Evolutionary conservation across 2,888 invertebrate genomes (phyloP).

Genomic region (Eledona agricola): DNA sequence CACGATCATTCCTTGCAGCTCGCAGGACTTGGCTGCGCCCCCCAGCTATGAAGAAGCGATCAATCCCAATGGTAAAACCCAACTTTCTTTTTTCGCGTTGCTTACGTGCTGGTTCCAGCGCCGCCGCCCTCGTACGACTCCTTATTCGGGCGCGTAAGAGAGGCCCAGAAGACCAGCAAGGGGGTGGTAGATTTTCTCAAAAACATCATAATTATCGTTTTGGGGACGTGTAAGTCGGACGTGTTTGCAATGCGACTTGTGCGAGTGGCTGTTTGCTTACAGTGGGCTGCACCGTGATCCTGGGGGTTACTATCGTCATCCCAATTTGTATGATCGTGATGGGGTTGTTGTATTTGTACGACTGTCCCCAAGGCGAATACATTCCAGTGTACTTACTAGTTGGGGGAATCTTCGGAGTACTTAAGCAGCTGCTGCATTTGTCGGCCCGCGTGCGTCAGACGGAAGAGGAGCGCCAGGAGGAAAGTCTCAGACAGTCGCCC

Average conservation of each 20-base stretch:
- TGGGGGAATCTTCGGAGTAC: slow-evolving; percentile 71
- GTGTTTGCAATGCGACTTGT: background rate
- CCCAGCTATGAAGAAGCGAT: slow-evolving; percentile 71
- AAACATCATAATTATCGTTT: slow-evolving; percentile 67
- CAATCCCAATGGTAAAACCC: slow-evolving; percentile 67
- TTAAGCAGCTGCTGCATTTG: slow-evolving; percentile 70
- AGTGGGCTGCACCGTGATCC: slow-evolving; percentile 73
- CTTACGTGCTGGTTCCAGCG: slow-evolving; percentile 56
- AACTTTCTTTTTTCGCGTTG: slow-evolving; percentile 14
- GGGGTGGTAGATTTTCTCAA: slow-evolving; percentile 70
- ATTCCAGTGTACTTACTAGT: slow-evolving; percentile 76
- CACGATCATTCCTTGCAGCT: slow-evolving; percentile 39
- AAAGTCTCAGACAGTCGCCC: slow-evolving; percentile 65
- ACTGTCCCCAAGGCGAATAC: slow-evolving; percentile 72
- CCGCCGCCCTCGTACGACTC: slow-evolving; percentile 76
- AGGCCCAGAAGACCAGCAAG: slow-evolving; percentile 69
- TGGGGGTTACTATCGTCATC: slow-evolving; percentile 70
- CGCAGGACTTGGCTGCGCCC: slow-evolving; percentile 60
- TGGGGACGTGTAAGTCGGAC: slow-evolving; percentile 69
- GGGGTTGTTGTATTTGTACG: slow-evolving; percentile 70
- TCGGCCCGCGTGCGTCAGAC: slow-evolving; percentile 66
- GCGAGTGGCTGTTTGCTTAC: slow-evolving; percentile 49
- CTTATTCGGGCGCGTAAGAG: slow-evolving; percentile 70
- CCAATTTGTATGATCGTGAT: slow-evolving; percentile 76
- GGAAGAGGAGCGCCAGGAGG: slow-evolving; percentile 66